A percentile compares a stretch with the other conserved stretches of the same genome.
These are phyloP conservation scores for Tortrix viridana DNA, from an alignment of 2,888 invertebrate genomes.

Conservation along the genomic window DNA sequence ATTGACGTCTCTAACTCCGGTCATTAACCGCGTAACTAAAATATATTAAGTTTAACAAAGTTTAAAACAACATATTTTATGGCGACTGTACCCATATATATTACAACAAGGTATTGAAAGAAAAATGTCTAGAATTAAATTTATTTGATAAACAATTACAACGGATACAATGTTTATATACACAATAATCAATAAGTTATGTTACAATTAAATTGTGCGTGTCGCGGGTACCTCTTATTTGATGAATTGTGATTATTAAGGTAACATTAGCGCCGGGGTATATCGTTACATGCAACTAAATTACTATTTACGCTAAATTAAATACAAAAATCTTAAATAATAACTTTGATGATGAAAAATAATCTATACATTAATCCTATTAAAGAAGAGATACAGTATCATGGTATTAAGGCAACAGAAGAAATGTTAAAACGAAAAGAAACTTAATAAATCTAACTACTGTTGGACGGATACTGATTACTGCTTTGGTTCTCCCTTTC, in stretches of 20 bases:
- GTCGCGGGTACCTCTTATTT: conserved; percentile 71
- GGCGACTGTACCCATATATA: too few relatives aligned
- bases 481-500: conserved; percentile 78
- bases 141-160: conserved; percentile 58
- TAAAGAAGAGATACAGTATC: conserved; percentile 31
- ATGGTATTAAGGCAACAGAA: conserved; percentile 19
- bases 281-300: conserved; percentile 41
- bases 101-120: background rate
- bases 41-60: too few relatives aligned
- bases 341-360: conserved; percentile 48
- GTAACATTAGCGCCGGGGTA: conserved; percentile 81
- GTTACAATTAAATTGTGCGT: conserved; percentile 45
- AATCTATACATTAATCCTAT: conserved; percentile 41
- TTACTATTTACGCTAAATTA: conserved; percentile 38
- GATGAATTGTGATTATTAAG: conserved; percentile 51
- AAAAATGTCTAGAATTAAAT: conserved; percentile 37
- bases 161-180: conserved; percentile 49
- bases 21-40: too few relatives aligned
- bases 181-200: conserved; percentile 43
- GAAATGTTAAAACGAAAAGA: conserved; percentile 48
- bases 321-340: conserved; percentile 33
- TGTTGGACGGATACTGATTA: conserved; percentile 84
- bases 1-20: too few relatives aligned
- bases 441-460: conserved; percentile 66
- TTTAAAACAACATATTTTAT: too few relatives aligned